Evolutionary conservation across 2,888 invertebrate genomes (phyloP).

Genomic region (Morpho helenor): DNA sequence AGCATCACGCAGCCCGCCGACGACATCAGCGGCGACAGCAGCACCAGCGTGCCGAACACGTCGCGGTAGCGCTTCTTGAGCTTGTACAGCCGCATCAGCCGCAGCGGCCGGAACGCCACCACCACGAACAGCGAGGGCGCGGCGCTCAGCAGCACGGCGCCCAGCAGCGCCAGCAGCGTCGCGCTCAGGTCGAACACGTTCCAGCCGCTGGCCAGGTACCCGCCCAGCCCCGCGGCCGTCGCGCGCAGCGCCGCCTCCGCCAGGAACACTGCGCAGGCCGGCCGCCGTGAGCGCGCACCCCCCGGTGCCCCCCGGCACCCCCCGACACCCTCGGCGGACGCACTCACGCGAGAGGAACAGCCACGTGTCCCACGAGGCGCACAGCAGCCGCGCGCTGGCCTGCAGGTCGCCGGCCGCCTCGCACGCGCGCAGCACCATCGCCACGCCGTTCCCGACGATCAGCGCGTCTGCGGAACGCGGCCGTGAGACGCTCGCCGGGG

Average conservation of each 20-base stretch:
- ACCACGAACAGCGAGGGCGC: conserved; percentile 84
- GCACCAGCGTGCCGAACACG: conserved; percentile 89
- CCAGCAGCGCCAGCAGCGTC: conserved; percentile 83
- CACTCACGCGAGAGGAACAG: conserved; percentile 83
- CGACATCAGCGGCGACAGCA: conserved; percentile 89
- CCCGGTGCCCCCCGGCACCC: conserved; percentile 86
- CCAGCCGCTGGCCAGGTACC: conserved; percentile 91
- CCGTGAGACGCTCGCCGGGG: neutral
- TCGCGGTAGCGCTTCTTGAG: conserved; percentile 90
- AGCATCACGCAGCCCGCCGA: conserved; percentile 91
- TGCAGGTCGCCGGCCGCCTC: conserved; percentile 80
- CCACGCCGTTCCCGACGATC: conserved; percentile 86
- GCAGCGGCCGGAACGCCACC: conserved; percentile 85
- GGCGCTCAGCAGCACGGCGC: conserved; percentile 82
- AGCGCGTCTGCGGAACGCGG: conserved; percentile 79
- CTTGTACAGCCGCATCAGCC: conserved; percentile 85
- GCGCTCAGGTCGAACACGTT: conserved; percentile 88
- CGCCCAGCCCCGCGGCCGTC: conserved; percentile 83
- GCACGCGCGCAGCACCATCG: conserved; percentile 85
- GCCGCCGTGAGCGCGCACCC: conserved; percentile 81
- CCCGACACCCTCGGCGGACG: conserved; percentile 80
- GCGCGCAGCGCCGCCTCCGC: conserved; percentile 86
- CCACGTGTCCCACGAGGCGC: conserved; percentile 88
- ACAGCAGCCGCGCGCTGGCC: conserved; percentile 81
- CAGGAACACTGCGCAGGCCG: conserved; percentile 87